Evolutionary conservation across 2,113 vertebrate species (phyloP).

Genomic region (Sterna hirundo): DNA sequence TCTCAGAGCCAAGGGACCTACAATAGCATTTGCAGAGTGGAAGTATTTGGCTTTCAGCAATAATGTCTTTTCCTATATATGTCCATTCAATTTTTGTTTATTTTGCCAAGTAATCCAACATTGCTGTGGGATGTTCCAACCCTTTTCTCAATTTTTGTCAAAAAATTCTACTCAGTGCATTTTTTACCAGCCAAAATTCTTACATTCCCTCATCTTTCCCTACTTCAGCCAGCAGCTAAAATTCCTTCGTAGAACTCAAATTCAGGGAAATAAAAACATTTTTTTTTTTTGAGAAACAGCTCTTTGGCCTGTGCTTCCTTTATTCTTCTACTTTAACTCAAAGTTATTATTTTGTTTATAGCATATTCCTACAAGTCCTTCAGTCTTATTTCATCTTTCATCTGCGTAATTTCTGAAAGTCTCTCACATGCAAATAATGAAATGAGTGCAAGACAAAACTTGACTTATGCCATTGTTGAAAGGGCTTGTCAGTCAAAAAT

Average conservation of each 20-base stretch:
- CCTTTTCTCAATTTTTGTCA: not conserved
- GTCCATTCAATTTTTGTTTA: not conserved
- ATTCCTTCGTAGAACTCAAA: not conserved
- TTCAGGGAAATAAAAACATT: not conserved
- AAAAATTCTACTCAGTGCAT: not conserved
- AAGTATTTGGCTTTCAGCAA: not conserved
- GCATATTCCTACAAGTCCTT: not conserved
- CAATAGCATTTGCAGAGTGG: not conserved
- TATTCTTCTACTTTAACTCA: not conserved
- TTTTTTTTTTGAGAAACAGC: not conserved
- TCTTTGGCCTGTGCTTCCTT: not conserved
- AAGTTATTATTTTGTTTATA: not conserved
- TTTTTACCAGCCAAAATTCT: not conserved
- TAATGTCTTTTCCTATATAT: not conserved
- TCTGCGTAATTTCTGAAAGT: not conserved
- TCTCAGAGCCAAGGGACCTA: not conserved
- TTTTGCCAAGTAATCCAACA: not conserved
- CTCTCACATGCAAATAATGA: not conserved
- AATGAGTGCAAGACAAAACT: not conserved
- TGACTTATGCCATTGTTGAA: constrained; percentile 17
- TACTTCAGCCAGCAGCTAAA: not conserved
- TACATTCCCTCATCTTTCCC: not conserved
- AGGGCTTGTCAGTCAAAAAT: not conserved
- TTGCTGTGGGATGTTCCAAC: not conserved
- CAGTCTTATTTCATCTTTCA: not conserved